A percentile compares a stretch with the other conserved stretches of the same genome.
phyloP scores from a whole-genome alignment of 2,113 vertebrate genomes.

The Chaenogobius annularis region DNA sequence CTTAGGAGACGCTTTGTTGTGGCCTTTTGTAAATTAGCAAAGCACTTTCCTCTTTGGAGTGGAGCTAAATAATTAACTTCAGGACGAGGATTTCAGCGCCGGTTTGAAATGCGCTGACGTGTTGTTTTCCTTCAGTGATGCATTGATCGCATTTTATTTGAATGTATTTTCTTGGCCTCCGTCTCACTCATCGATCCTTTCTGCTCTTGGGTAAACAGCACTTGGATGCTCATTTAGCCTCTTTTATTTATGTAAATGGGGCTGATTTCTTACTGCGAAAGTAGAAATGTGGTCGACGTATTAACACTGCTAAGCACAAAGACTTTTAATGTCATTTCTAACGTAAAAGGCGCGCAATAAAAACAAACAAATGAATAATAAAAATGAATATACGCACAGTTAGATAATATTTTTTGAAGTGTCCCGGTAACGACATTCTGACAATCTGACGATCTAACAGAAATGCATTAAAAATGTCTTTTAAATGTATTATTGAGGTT shows the following conservation, averaged over 20 bases:
- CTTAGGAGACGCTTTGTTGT: not conserved
- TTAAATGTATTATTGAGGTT: no score
- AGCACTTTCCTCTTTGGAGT: not conserved
- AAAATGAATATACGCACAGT: no score
- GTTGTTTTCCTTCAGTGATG: constrained; percentile 14
- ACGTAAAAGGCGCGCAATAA: no score
- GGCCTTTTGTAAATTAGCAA: not conserved
- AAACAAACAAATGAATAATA: no score
- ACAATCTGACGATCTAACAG: no score
- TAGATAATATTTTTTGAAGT: no score
- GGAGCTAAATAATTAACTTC: not conserved
- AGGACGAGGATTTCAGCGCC: no score
- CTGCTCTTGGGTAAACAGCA: not conserved
- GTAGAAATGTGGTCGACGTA: not conserved
- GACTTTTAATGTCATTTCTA: no score
- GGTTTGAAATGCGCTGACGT: constrained; percentile 14
- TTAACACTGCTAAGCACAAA: no score
- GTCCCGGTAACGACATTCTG: no score
- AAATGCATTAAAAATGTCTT: no score
- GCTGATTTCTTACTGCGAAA: constrained; percentile 13
- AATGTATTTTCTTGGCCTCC: constrained; percentile 44
- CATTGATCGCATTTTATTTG: constrained; percentile 23
- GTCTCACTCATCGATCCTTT: not conserved
- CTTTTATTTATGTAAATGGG: not conserved
- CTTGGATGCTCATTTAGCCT: constrained; percentile 20